phyloP scores from a whole-genome alignment of 2,113 vertebrate species.

The Notechis scutatus region DNA sequence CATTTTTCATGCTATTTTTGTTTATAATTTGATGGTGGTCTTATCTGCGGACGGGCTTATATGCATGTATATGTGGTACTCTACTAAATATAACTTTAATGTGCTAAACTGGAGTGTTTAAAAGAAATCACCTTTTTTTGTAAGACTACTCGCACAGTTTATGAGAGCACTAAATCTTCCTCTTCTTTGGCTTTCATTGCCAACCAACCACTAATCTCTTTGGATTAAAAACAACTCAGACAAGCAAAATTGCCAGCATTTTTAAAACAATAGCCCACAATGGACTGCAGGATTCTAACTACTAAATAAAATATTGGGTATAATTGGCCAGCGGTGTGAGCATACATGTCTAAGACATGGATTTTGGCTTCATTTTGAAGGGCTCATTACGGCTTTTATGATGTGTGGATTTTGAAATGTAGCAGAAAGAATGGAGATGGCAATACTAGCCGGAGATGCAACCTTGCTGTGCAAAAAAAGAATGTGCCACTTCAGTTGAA shows the following conservation, averaged over 20 bases:
- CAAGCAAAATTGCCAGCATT: conserved; percentile 8
- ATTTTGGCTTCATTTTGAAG: background rate
- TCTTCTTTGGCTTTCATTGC: conserved; percentile 16
- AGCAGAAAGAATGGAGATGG: background rate
- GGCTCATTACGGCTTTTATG: background rate
- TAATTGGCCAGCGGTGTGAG: conserved; percentile 37
- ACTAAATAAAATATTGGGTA: conserved; percentile 9
- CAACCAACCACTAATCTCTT: conserved; percentile 34
- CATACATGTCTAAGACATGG: conserved; percentile 20
- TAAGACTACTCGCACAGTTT: background rate
- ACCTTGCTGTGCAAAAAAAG: background rate
- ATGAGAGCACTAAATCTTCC: background rate
- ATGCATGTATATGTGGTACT: background rate
- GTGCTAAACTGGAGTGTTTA: background rate
- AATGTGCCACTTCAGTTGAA: background rate
- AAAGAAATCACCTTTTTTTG: background rate
- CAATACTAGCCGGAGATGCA: background rate
- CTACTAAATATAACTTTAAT: background rate
- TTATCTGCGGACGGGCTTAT: background rate
- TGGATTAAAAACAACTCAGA: conserved; percentile 40
- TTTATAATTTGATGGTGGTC: background rate
- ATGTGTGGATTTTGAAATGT: background rate
- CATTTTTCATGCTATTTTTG: background rate
- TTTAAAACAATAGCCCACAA: conserved; percentile 12
- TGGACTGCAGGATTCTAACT: conserved; percentile 26